Evolutionary conservation across 2,797 vertebrate species (phyloP).

Genomic region (Chromobotia macracanthus): DNA sequence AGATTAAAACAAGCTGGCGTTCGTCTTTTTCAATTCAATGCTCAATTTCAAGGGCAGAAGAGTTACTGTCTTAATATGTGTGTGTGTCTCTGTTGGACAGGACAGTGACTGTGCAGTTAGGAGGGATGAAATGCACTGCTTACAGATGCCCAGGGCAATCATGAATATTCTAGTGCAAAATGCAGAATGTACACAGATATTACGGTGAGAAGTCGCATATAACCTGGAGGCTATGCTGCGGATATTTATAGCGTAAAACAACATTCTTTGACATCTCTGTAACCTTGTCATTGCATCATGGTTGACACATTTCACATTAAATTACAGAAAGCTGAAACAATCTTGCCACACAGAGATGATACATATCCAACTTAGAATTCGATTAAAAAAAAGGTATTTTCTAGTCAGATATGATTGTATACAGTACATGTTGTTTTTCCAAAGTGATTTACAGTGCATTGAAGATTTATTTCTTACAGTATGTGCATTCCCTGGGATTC

Average conservation of each 20-base stretch:
- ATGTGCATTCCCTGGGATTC: too few species aligned
- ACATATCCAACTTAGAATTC: too few species aligned
- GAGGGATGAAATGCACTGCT: conserved; percentile 10
- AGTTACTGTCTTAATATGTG: conserved; percentile 24
- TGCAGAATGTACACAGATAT: neutral
- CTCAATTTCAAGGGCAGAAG: conserved; percentile 36
- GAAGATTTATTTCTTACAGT: too few species aligned
- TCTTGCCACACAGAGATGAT: too few species aligned
- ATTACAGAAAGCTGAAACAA: neutral
- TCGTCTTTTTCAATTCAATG: conserved; percentile 1
- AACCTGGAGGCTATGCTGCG: conserved; percentile 1
- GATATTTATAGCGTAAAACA: neutral
- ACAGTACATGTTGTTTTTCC: neutral
- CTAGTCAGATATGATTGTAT: neutral
- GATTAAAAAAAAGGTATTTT: too few species aligned
- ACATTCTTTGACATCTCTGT: neutral
- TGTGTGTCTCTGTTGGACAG: conserved; percentile 18
- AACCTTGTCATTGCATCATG: neutral
- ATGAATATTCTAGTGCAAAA: conserved; percentile 26
- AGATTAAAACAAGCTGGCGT: conserved; percentile 14
- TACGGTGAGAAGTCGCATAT: neutral
- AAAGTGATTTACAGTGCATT: too few species aligned
- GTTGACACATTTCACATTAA: neutral
- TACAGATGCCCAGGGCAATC: conserved; percentile 13
- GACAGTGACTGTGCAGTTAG: conserved; percentile 9